Evolutionary conservation across 2,797 vertebrate genomes (phyloP).

Genomic region (Pagetopsis macropterus): DNA sequence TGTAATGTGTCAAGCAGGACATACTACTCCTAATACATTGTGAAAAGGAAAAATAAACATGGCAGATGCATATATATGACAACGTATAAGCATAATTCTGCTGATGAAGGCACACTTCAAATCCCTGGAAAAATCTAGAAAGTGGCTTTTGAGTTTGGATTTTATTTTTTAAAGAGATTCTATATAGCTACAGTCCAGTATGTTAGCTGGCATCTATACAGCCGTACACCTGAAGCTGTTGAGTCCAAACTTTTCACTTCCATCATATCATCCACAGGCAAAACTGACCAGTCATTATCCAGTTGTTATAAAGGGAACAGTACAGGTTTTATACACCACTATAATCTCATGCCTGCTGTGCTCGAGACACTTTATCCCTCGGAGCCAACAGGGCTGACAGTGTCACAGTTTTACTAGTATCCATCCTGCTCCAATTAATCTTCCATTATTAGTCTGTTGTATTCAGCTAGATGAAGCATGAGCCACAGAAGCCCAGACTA

Average conservation of each 20-base stretch:
- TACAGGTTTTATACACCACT: not conserved
- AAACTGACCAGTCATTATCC: not conserved
- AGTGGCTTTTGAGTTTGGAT: no score
- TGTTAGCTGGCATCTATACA: no score
- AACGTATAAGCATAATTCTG: no score
- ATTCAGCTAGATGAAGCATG: conserved; percentile 7
- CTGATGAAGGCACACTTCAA: no score
- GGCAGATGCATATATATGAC: no score
- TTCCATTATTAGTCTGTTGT: conserved; percentile 6
- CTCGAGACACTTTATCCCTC: not conserved
- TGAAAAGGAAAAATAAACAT: not conserved
- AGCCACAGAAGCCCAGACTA: conserved; percentile 17
- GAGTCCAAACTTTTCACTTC: not conserved
- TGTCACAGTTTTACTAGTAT: not conserved
- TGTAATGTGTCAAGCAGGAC: no score
- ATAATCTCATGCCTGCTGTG: not conserved
- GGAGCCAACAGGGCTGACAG: conserved; percentile 5
- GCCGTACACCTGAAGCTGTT: not conserved
- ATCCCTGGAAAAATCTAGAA: no score
- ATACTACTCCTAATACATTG: not conserved
- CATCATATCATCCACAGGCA: not conserved
- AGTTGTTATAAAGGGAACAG: not conserved
- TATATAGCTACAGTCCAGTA: no score
- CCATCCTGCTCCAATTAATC: not conserved
- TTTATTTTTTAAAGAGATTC: no score